phyloP scores from a whole-genome alignment of 2,797 vertebrate species.

The Centropyge bicolor region DNA sequence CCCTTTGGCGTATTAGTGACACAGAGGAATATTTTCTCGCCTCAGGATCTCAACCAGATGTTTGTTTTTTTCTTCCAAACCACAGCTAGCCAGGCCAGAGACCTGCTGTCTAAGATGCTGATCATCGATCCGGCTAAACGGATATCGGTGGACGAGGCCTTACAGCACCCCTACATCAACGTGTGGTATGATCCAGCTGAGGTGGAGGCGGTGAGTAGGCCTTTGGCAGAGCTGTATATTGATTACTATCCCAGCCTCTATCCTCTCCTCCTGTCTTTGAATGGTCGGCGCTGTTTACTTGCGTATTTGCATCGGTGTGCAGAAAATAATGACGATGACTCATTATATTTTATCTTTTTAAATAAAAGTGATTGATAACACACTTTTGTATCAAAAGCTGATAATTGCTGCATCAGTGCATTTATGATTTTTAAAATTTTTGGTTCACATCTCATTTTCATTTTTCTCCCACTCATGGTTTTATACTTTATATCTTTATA shows the following conservation, averaged over 20 bases:
- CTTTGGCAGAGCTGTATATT: conserved; percentile 54
- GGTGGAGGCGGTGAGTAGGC: conserved; percentile 95
- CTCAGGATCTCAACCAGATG: conserved; percentile 24
- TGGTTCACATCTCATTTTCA: conserved; percentile 64
- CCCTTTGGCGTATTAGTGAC: neutral
- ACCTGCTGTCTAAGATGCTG: conserved; percentile 98
- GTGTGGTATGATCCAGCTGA: conserved; percentile 99
- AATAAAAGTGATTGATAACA: neutral
- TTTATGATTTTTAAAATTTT: conserved; percentile 52
- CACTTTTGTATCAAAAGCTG: neutral
- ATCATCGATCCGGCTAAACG: conserved; percentile 98
- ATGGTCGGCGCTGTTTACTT: conserved; percentile 48
- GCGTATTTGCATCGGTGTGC: neutral
- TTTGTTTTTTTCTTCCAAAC: conserved; percentile 43
- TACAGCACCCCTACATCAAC: conserved; percentile 99
- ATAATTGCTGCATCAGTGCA: conserved; percentile 36
- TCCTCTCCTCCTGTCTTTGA: conserved; percentile 44
- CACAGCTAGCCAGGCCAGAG: conserved; percentile 98
- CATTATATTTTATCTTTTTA: conserved; percentile 4
- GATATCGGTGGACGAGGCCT: conserved; percentile 99
- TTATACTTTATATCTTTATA: conserved; percentile 31
- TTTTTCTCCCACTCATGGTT: conserved; percentile 46
- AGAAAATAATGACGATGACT: neutral
- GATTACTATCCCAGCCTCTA: conserved; percentile 38
- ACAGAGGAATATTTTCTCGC: neutral